phyloP scores from a whole-genome alignment of 2,888 invertebrate genomes.

The Incurvaria masculella region DNA sequence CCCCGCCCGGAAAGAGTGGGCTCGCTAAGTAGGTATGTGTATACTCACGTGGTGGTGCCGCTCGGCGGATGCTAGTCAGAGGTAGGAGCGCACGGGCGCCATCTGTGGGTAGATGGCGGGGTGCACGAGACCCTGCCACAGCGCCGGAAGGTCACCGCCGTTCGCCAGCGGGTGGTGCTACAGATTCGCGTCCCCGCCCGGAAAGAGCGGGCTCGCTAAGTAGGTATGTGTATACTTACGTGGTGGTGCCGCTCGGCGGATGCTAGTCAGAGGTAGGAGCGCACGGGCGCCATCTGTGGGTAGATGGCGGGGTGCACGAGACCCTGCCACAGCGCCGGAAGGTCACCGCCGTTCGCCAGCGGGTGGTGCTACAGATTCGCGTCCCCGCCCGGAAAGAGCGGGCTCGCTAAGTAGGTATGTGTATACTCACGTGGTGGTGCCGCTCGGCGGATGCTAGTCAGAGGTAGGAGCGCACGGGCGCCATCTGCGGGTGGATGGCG shows the following conservation, averaged over 20 bases:
- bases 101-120: too few species aligned
- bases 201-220: too few species aligned
- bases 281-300: slow-evolving; percentile 93
- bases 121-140: too few species aligned
- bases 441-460: slow-evolving; percentile 92
- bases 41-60: too few species aligned
- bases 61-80: too few species aligned
- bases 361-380: slow-evolving; percentile 95
- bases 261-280: slow-evolving; percentile 97
- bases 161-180: too few species aligned
- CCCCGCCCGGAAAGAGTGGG: too few species aligned
- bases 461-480: slow-evolving; percentile 96
- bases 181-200: too few species aligned
- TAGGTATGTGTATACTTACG: too few species aligned
- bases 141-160: too few species aligned
- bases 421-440: slow-evolving; percentile 64
- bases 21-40: too few species aligned
- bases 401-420: slow-evolving; percentile 92
- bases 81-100: too few species aligned
- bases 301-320: slow-evolving; percentile 96
- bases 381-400: slow-evolving; percentile 86
- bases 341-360: slow-evolving; percentile 75
- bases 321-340: slow-evolving; percentile 84
- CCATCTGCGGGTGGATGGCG: slow-evolving; percentile 93
- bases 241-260: slow-evolving; percentile 74